Base-by-base conservation (phyloP, 1,140 invertebrate species). In the Subanguina moxae region DNA sequence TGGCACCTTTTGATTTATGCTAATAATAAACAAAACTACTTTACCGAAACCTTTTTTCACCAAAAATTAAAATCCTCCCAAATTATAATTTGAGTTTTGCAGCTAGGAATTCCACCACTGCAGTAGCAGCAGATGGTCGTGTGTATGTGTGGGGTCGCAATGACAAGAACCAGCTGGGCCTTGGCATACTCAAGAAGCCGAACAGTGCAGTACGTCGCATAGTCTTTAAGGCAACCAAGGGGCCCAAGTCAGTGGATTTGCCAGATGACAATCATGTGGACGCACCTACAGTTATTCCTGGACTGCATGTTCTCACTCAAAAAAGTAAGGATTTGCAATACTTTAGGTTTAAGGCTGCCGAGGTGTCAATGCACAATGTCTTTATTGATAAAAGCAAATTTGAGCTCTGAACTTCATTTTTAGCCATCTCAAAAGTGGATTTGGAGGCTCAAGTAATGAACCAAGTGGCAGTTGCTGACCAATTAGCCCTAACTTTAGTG, bases 131-230 rank as follows among this genome's bases (percentile, higher is more conserved):
- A 21, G 57, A 73, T 52, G 73, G 73, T 19, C 28, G 45, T 28
- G 32, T 74, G n/a, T 75, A 67, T 70, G 71, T 68, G 13, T 75
- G 76, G 76, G 73, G 73, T 19, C 74, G 73, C 46, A 75, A 75
- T 57, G 73, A 75, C 64, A 74, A 71, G 45, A 32, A 32, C 5
- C 73, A 75, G 57, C 64, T 75, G 21, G 73, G 76, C n/a, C 23
- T 78, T 30, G 64, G 59, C 21, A 42, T 28, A 15, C 19, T n/a
- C 61, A 21, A 21, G 23, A 17, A 3, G 23, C n/a, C 25, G 0
- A 19, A 68, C 11, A 70, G 38, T 38, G 62, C 32, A 28, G 62
- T 64, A 3, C 43, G 38, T 43, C 30, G 28, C 15, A 58, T 25
- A 43, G 48, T 57, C 65, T 30, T 43, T 43, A 30, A 62, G 66